These are phyloP conservation scores for Oreochromis spilurus DNA, from an alignment of 2,113 vertebrate genomes.

Conservation along the genomic window DNA sequence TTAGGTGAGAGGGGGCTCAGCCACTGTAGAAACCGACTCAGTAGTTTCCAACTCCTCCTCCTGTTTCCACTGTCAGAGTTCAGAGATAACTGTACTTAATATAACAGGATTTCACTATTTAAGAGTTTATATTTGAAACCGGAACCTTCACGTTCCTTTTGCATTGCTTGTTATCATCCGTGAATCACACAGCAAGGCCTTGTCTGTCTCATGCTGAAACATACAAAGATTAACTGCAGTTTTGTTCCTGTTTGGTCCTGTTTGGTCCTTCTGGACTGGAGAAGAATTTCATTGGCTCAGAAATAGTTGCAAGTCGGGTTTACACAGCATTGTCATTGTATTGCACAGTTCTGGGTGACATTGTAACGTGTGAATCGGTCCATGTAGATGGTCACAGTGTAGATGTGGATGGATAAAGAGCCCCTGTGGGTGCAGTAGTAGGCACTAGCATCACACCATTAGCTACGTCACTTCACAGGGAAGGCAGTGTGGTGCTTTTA, in stretches of 20 bases:
- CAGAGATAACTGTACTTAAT: not conserved
- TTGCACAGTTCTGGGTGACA: not conserved
- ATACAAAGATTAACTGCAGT: not conserved
- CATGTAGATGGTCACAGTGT: not conserved
- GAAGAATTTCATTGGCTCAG: not conserved
- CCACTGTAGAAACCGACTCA: not conserved
- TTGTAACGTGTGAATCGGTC: not conserved
- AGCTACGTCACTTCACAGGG: constrained; percentile 20
- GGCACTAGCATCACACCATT: constrained; percentile 21
- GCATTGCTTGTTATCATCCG: not conserved
- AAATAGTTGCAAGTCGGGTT: not conserved
- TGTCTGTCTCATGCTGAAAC: not conserved
- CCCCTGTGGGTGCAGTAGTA: not conserved
- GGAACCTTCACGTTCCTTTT: not conserved
- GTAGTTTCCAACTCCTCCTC: not conserved
- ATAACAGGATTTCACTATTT: not conserved
- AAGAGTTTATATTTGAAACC: rapidly evolving
- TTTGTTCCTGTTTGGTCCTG: not conserved
- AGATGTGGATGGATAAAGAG: not conserved
- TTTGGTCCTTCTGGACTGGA: not conserved
- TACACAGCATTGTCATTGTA: not conserved
- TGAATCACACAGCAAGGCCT: not conserved
- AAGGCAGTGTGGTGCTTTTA: not conserved
- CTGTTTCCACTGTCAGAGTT: not conserved
- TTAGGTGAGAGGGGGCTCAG: not conserved